Evolutionary conservation across 2,797 vertebrate species (phyloP).

Genomic region (Erethizon dorsatum): DNA sequence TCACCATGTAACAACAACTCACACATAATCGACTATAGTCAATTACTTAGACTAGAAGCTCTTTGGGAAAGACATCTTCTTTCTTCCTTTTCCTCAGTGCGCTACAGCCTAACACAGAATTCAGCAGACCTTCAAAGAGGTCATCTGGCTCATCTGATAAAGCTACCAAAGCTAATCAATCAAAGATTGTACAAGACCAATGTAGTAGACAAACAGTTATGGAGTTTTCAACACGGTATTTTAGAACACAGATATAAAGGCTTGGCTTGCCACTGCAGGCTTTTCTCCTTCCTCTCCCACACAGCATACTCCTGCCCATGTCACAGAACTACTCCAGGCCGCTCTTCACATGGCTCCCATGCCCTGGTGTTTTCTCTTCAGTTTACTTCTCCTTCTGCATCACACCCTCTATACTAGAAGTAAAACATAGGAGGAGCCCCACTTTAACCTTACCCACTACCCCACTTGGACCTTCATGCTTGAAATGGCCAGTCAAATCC

Average conservation of each 20-base stretch:
- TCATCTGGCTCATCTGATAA: constrained; percentile 42
- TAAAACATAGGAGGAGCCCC: constrained; percentile 3
- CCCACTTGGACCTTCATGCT: background rate
- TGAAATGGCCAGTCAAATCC: background rate
- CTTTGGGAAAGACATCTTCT: constrained; percentile 55
- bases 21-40: background rate
- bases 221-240: constrained; percentile 53
- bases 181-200: constrained; percentile 22
- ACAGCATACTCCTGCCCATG: background rate
- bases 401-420: constrained; percentile 14
- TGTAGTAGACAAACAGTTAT: constrained; percentile 44
- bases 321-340: constrained; percentile 13
- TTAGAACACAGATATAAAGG: constrained; percentile 12
- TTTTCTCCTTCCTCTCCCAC: constrained; percentile 1
- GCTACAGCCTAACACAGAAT: constrained; percentile 35
- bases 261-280: background rate
- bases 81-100: constrained; percentile 35
- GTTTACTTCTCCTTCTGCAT: background rate
- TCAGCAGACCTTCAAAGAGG: constrained; percentile 63
- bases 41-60: constrained; percentile 49
- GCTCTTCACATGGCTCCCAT: background rate
- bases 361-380: constrained; percentile 18
- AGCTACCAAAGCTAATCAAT: constrained; percentile 41
- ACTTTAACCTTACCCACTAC: background rate
- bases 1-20: constrained; percentile 19